Conservation (phyloP, 2,113 vertebrate species). For the Rattus rattus region DNA sequence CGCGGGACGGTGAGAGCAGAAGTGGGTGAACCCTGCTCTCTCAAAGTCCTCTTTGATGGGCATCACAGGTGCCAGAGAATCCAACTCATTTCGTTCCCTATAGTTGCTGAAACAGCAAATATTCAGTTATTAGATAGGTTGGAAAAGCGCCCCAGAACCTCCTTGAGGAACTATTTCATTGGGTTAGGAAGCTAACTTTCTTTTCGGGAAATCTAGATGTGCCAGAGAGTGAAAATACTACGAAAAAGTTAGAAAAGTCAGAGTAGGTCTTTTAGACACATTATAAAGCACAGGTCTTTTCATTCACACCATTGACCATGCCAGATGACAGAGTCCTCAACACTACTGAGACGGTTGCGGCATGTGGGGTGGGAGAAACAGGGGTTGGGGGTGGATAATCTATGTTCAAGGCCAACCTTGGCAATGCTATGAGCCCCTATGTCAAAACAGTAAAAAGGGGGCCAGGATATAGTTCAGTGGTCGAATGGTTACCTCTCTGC, state of each 20-base stretch:
- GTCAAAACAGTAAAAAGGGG: not conserved
- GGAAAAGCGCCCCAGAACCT: not conserved
- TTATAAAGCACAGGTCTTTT: not conserved
- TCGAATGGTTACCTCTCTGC: not conserved
- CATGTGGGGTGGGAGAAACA: too few relatives aligned
- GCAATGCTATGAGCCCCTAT: not conserved
- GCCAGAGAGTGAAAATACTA: not conserved
- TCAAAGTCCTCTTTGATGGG: not conserved
- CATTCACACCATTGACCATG: not conserved
- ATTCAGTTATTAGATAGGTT: not conserved
- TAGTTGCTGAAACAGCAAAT: not conserved
- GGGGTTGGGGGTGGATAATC: not conserved
- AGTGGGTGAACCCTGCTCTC: accelerated
- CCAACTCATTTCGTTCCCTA: not conserved
- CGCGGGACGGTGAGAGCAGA: not conserved
- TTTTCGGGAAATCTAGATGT: not conserved
- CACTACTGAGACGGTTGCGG: not conserved
- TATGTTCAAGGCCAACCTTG: not conserved
- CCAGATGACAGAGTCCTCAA: not conserved
- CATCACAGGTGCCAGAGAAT: not conserved
- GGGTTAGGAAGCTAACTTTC: not conserved
- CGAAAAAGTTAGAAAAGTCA: not conserved
- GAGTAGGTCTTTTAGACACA: not conserved
- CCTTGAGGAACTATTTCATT: not conserved
- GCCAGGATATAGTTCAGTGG: not conserved